Evolutionary conservation across 1,140 invertebrate genomes (phyloP).

Genomic region (Tetraneura akinire): DNA sequence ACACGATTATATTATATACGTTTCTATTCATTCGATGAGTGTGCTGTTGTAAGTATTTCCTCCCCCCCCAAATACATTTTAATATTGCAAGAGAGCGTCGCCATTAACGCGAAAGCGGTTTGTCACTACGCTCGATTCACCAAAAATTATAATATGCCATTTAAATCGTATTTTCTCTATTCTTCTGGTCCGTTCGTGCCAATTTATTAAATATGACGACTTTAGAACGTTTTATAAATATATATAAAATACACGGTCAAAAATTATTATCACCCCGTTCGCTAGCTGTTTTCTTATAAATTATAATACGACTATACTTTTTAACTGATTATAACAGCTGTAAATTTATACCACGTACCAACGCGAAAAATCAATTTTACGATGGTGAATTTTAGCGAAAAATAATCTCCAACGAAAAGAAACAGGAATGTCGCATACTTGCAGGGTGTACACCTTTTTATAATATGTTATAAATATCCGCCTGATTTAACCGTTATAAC

Average conservation of each 20-base stretch:
- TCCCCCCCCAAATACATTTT: too few relatives aligned
- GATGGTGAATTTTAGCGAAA: background rate
- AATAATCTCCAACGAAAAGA: background rate
- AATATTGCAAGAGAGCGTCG: background rate
- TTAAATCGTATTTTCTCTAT: background rate
- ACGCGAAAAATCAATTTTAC: background rate
- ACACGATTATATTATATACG: background rate
- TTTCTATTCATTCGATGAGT: background rate
- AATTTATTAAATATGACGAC: background rate
- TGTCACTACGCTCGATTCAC: background rate
- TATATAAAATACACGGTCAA: background rate
- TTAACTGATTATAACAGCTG: background rate
- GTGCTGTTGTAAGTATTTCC: too few relatives aligned
- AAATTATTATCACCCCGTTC: background rate
- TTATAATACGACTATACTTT: too few relatives aligned
- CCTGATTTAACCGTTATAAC: background rate
- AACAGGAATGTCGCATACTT: background rate
- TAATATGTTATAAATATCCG: too few relatives aligned
- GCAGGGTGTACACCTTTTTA: too few relatives aligned
- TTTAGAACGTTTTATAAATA: background rate
- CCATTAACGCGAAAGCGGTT: background rate
- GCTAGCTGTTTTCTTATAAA: background rate
- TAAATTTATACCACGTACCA: background rate
- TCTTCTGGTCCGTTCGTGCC: background rate
- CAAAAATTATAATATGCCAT: background rate